Percentiles rank a stretch among this genome's conserved stretches.
Evolutionary conservation across 2,888 invertebrate species (phyloP).

Genomic region (Escarpia spicata): DNA sequence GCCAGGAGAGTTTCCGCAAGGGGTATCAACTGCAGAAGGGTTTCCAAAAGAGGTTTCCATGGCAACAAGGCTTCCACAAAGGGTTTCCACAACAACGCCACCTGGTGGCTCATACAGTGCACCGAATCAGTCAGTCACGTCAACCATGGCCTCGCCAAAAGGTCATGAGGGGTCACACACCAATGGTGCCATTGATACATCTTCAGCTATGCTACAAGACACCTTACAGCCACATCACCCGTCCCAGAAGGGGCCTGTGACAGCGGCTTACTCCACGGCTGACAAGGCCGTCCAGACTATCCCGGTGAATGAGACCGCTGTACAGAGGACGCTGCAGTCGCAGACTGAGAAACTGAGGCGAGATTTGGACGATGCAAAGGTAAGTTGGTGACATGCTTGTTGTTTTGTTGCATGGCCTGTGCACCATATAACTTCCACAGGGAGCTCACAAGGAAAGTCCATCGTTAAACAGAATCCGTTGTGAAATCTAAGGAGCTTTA

Average conservation of each 20-base stretch:
- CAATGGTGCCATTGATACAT: neutral
- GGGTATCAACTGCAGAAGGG: neutral
- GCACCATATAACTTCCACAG: too few species aligned
- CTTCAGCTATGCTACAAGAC: neutral
- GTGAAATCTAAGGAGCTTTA: too few species aligned
- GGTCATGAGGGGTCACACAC: neutral
- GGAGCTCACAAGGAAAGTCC: too few species aligned
- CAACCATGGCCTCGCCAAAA: neutral
- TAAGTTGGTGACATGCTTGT: constrained; percentile 13
- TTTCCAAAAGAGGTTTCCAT: neutral
- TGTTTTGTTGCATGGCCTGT: neutral
- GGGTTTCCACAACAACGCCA: neutral
- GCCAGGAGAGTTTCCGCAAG: neutral
- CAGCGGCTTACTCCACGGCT: neutral
- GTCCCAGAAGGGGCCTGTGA: neutral
- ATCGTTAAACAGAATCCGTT: too few species aligned
- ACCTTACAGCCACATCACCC: neutral
- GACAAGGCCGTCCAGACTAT: neutral
- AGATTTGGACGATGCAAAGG: constrained; percentile 32
- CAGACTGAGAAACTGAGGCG: constrained; percentile 29
- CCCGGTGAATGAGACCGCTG: neutral
- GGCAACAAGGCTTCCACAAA: neutral
- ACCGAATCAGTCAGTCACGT: neutral
- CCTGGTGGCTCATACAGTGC: neutral
- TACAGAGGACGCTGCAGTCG: constrained; percentile 29